These are phyloP conservation scores for Amiota minor DNA, from an alignment of 2,888 invertebrate genomes.

Conservation along the genomic window DNA sequence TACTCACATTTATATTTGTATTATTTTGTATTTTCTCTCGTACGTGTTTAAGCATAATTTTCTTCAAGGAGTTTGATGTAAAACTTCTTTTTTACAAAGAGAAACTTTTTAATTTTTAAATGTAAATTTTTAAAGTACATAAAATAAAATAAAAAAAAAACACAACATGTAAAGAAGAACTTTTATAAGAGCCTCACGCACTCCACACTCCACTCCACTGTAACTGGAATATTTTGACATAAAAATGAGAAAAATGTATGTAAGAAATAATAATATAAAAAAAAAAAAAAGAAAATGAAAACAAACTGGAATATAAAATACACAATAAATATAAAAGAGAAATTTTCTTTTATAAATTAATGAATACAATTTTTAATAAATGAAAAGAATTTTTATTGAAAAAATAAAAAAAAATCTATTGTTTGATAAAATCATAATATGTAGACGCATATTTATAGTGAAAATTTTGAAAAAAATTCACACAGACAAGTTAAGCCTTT, in stretches of 20 bases:
- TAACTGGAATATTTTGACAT: no score
- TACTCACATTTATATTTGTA: no score
- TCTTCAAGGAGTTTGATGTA: not conserved
- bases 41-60: conserved; percentile 6
- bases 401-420: not conserved
- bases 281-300: not conserved
- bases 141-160: conserved; percentile 8
- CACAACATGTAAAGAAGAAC: not conserved
- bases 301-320: not conserved
- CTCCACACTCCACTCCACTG: no score
- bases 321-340: conserved; percentile 20
- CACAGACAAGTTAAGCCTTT: no score
- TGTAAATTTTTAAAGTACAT: not conserved
- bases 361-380: conserved; percentile 49
- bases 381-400: conserved; percentile 49
- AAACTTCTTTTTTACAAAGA: no score
- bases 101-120: no score
- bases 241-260: no score
- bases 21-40: not conserved
- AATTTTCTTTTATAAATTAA: conserved; percentile 43
- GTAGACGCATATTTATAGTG: no score
- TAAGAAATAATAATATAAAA: not conserved
- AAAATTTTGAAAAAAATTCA: no score
- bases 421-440: not conserved
- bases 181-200: no score